Conservation (phyloP, 2,797 vertebrate genomes). For the Liasis olivaceus region DNA sequence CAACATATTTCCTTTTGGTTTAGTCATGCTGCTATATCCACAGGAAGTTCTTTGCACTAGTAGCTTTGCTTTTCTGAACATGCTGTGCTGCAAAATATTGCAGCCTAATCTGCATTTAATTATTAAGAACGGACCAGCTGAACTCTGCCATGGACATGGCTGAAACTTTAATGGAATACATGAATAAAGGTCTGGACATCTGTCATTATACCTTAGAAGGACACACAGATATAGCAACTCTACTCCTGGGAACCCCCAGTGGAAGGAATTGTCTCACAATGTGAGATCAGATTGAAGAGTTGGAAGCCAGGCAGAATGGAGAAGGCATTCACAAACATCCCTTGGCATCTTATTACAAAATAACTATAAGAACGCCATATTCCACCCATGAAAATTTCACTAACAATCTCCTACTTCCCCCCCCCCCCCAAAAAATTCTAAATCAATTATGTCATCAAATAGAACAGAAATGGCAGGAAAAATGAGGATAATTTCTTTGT, state of each 20-base stretch:
- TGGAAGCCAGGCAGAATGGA: not conserved
- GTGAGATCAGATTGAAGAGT: not conserved
- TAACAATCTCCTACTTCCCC: not conserved
- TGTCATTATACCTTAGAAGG: not conserved
- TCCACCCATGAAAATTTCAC: not conserved
- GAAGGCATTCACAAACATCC: not conserved
- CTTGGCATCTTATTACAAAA: not conserved
- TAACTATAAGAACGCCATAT: not conserved
- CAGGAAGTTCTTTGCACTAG: not conserved
- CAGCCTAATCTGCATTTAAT: conserved; percentile 6
- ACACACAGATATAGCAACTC: not conserved
- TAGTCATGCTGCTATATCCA: conserved; percentile 20
- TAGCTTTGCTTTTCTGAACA: conserved; percentile 15
- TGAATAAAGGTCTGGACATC: not conserved
- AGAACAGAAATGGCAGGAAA: not conserved
- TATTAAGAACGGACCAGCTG: not conserved
- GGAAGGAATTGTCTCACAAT: not conserved
- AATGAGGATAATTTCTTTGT: not conserved
- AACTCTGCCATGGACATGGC: not conserved
- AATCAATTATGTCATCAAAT: not conserved
- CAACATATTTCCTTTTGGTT: conserved; percentile 29
- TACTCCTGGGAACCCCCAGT: not conserved
- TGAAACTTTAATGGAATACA: conserved; percentile 5
- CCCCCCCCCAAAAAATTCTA: not conserved
- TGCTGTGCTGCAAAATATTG: not conserved